Evolutionary conservation across 2,113 vertebrate species (phyloP), one percentile per base, ranked within the genome.

Genomic region (Upupa epops): DNA sequence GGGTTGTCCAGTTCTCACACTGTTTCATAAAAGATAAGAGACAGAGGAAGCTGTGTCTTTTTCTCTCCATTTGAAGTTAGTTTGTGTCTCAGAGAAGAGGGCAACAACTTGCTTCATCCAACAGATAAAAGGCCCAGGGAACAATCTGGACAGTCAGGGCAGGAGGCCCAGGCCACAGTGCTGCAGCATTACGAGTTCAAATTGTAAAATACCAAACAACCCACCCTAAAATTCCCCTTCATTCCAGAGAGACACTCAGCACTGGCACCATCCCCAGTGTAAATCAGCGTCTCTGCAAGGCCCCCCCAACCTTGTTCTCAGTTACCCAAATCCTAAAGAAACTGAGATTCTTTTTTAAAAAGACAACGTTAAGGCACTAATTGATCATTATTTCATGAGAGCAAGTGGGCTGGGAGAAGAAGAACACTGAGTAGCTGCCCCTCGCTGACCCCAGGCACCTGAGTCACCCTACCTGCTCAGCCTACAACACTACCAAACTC

Each of bases 1-100:
- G 63, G 7, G 52, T 8, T 6, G 51, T 92, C 98, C 98, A 99
- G 45, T 92, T n/a, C 9, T 14, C 59, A 90, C 98, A 99, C 98
- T 98, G 48, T 37, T 48, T 12, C 11, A 83, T 2, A 28, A 54
- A 70, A 36, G 0, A 3, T 3, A 19, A 52, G 52, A 69, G 36
- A 34, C 45, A 80, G 17, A 14, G 29, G 54, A 25, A 74, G 11
- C 59, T 31, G 8, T 36, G 32, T 5, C 3, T 46, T 51, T 32
- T 13, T 6, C 29, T 10, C 13, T 21, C 13, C 9, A 10, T 24
- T 3, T 83, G 6, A 55, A 49, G 24, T n/a, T 13, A 51, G 17
- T 15, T 65, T 17, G 45, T 26, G 8, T 36, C 28, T 22, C 9
- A 5, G 15, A 80, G 5, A 1, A 3, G 70, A 25, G 11, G 24